Evolutionary conservation across 1,140 invertebrate species (phyloP).

Genomic region (Caenorhabditis briggsae): DNA sequence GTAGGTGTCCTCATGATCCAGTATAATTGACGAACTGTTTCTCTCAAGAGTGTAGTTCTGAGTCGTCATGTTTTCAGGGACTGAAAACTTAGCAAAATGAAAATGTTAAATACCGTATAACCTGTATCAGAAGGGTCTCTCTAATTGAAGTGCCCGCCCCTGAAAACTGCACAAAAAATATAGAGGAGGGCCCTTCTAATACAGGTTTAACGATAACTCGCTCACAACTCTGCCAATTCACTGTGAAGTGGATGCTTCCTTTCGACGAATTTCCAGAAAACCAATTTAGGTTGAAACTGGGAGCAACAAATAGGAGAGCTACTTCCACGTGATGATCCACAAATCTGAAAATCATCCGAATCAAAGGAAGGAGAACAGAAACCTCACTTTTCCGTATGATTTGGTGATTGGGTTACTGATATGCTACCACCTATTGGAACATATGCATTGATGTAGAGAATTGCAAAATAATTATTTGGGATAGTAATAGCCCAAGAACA

Average conservation of each 20-base stretch:
- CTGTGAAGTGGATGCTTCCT: slow-evolving; percentile 28
- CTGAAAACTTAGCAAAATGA: neutral
- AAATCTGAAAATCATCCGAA: neutral
- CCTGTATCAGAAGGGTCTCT: too few relatives aligned
- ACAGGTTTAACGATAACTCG: too few relatives aligned
- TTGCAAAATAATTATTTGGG: slow-evolving; percentile 12
- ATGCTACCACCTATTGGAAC: neutral
- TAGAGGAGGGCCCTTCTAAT: too few relatives aligned
- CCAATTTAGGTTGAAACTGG: slow-evolving; percentile 8
- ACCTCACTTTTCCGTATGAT: slow-evolving; percentile 14
- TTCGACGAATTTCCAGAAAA: slow-evolving; percentile 26
- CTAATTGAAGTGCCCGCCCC: too few relatives aligned
- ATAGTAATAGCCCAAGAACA: neutral
- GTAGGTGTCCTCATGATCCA: slow-evolving; percentile 35
- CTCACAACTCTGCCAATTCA: slow-evolving; percentile 24
- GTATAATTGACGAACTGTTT: neutral
- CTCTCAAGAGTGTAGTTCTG: neutral
- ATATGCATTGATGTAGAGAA: slow-evolving; percentile 24
- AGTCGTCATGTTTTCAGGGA: slow-evolving; percentile 21
- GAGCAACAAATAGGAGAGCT: slow-evolving; percentile 26
- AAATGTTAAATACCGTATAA: too few relatives aligned
- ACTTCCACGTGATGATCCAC: neutral
- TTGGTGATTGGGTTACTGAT: neutral
- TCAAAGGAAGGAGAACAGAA: neutral
- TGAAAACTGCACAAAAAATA: neutral